Base-by-base conservation (phyloP, 2,888 invertebrate species). In the Isotomurus palustris region DNA sequence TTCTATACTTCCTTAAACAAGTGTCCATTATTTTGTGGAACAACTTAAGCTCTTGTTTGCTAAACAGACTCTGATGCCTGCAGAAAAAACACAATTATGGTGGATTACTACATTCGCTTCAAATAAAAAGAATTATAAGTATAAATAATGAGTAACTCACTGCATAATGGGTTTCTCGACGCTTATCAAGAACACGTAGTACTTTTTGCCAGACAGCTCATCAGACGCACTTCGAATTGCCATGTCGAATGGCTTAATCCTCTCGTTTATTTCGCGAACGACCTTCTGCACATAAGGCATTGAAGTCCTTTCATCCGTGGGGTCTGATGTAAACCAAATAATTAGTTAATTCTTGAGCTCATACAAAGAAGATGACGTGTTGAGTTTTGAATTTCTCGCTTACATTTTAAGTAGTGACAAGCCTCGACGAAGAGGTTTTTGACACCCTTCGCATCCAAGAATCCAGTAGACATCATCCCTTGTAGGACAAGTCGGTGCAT, bases 401-500 rank as follows among this genome's bases (percentile, higher is more conserved):
- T 58, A 62, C 64, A 55, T 41, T 57, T 56, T 14, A 67, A 38
- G 19, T 47, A 43, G 19, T 58, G 50, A 29, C 61, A 66, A 0
- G 65, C 58, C 21, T 58, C 63, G 12, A 50, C 57, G 43, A 69
- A 69, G 17, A 69, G 40, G 22, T 55, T 60, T 29, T 68, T 68
- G 10, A 69, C 69, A 5, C 69, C 67, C 51, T 60, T 65, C 1
- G 59, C 59, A 50, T 68, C 66, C 41, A 69, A 48, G 44, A 59
- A 61, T 1, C 69, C 69, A 14, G 67, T 59, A 2, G 65, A 58
- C 64, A 69, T 66, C 1, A 69, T 56, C 10, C 69, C 67, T 53
- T 69, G 69, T n/a, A 69, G 62, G 14, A 69, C 62, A 22, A 69
- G 58, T 29, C 52, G 51, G 38, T 69, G 69, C 56, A 68, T 65